These are phyloP conservation scores for Trematomus bernacchii DNA, from an alignment of 2,797 vertebrate genomes.

Conservation along the genomic window DNA sequence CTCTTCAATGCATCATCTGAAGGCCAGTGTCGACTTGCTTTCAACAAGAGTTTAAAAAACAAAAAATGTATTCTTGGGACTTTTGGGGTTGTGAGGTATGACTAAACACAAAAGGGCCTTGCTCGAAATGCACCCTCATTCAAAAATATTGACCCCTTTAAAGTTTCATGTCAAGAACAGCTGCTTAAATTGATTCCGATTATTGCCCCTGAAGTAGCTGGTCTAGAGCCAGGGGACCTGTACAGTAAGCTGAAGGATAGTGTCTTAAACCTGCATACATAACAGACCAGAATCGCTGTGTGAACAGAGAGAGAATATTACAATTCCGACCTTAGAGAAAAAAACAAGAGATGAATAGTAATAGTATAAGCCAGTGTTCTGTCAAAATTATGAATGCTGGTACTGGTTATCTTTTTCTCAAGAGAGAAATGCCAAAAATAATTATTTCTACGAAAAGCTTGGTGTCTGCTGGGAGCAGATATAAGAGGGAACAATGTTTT, in stretches of 20 bases:
- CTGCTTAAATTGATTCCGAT: not conserved
- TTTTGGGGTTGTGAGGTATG: not conserved
- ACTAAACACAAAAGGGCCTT: not conserved
- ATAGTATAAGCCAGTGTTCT: not conserved
- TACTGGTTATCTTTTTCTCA: not conserved
- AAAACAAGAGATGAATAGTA: constrained; percentile 2
- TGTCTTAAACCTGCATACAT: not conserved
- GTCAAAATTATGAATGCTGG: constrained; percentile 4
- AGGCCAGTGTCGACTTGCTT: not conserved
- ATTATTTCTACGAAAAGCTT: not conserved
- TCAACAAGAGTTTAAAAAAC: not conserved
- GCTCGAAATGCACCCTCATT: not conserved
- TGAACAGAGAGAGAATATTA: not conserved
- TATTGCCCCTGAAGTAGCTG: not conserved
- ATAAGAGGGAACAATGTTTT: not conserved
- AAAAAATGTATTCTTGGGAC: too few species aligned
- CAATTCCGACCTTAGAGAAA: not conserved
- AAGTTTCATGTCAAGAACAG: not conserved
- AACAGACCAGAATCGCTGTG: not conserved
- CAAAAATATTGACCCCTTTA: not conserved
- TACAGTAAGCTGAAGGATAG: not conserved
- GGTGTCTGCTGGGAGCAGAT: not conserved
- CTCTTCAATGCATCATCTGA: not conserved
- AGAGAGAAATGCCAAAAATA: not conserved
- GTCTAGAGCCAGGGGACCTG: not conserved